A percentile compares a stretch with the other conserved stretches of the same genome.
phyloP scores from a whole-genome alignment of 2,797 vertebrate genomes.

The Gambelia wislizenii region DNA sequence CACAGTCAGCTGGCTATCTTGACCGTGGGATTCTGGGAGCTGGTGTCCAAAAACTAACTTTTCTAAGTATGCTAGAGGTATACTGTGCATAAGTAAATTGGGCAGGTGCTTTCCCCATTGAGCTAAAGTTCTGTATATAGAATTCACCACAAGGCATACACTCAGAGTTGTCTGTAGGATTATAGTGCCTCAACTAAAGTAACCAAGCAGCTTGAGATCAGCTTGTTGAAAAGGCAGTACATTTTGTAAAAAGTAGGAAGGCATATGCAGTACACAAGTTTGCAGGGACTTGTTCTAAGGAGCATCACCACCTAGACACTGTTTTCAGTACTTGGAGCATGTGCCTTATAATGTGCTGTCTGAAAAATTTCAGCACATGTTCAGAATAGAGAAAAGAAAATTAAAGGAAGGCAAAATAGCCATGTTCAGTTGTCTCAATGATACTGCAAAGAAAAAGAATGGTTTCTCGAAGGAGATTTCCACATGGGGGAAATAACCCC shows the following conservation, averaged over 20 bases:
- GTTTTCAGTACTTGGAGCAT: neutral
- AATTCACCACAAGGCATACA: neutral
- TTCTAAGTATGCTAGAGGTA: neutral
- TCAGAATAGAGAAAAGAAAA: constrained; percentile 6
- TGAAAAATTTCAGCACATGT: neutral
- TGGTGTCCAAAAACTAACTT: neutral
- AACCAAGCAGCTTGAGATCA: neutral
- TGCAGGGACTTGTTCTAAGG: neutral
- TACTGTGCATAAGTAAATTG: neutral
- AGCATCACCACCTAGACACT: neutral
- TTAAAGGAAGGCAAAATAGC: neutral
- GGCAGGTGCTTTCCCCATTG: neutral
- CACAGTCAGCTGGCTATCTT: no score
- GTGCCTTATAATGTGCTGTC: neutral
- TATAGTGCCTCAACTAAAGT: neutral
- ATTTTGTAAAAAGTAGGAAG: neutral
- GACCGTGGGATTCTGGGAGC: neutral
- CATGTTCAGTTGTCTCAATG: neutral
- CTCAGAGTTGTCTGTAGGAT: neutral
- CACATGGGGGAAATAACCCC: no score
- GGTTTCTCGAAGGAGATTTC: no score
- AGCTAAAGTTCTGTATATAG: neutral
- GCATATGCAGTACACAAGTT: neutral
- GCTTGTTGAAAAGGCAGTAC: neutral
- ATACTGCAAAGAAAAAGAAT: neutral